Evolutionary conservation across 2,113 vertebrate species (phyloP).

Genomic region (Rhynchomys soricoides): DNA sequence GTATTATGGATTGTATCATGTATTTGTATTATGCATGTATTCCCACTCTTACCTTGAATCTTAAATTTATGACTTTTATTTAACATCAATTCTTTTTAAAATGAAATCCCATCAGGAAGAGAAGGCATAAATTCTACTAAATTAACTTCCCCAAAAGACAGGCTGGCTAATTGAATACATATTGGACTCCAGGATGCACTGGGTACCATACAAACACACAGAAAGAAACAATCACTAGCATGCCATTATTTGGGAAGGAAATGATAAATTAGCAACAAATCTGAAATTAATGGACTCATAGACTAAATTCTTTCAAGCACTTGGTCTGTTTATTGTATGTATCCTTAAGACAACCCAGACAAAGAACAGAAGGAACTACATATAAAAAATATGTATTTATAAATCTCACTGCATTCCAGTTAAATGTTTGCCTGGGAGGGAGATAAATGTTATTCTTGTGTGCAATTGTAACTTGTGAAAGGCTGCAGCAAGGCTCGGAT

Average conservation of each 20-base stretch:
- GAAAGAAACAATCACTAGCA: slow-evolving; percentile 61
- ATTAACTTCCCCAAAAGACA: slow-evolving; percentile 64
- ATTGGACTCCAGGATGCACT: slow-evolving; percentile 54
- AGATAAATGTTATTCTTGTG: slow-evolving; percentile 60
- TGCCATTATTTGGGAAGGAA: slow-evolving; percentile 53
- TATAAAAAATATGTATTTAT: slow-evolving; percentile 43
- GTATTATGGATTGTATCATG: neutral
- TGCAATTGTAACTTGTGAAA: slow-evolving; percentile 64
- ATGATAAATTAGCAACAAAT: slow-evolving; percentile 51
- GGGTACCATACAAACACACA: slow-evolving; percentile 16
- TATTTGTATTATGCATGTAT: slow-evolving; percentile 10
- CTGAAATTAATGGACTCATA: slow-evolving; percentile 61
- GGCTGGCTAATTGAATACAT: slow-evolving; percentile 65
- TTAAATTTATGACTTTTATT: slow-evolving; percentile 51
- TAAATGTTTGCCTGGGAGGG: slow-evolving; percentile 60
- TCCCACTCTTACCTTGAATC: neutral
- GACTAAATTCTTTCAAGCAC: slow-evolving; percentile 29
- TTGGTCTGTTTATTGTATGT: slow-evolving; percentile 37
- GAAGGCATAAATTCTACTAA: slow-evolving; percentile 55
- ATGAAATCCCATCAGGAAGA: slow-evolving; percentile 44
- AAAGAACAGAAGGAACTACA: slow-evolving; percentile 43
- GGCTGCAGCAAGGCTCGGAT: slow-evolving; percentile 38
- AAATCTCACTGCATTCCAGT: neutral
- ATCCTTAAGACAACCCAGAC: neutral
- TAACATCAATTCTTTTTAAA: slow-evolving; percentile 29